A percentile compares a stretch with the other conserved stretches of the same genome.
These are phyloP conservation scores for Chunga burmeisteri DNA, from an alignment of 2,113 vertebrate species.

Conservation along the genomic window DNA sequence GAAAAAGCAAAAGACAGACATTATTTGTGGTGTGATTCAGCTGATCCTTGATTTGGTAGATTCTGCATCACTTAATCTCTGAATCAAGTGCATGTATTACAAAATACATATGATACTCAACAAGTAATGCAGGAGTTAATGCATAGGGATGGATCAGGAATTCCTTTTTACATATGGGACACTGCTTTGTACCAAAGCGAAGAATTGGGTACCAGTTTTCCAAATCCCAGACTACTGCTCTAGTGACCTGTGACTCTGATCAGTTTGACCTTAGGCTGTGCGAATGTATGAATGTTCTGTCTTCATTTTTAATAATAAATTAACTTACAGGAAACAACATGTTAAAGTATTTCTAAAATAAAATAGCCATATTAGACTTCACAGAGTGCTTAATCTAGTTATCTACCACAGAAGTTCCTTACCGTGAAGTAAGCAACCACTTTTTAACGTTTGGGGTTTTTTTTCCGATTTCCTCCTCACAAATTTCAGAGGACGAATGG, in stretches of 20 bases:
- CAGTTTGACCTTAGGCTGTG: background rate
- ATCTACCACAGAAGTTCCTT: background rate
- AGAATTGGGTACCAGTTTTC: background rate
- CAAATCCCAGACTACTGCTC: background rate
- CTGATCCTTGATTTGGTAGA: background rate
- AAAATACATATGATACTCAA: background rate
- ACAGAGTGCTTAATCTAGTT: slow-evolving; percentile 15
- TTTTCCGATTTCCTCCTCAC: background rate
- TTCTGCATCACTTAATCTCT: background rate
- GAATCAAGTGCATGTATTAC: background rate
- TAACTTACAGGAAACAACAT: background rate
- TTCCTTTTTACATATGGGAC: background rate
- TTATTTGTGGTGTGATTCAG: background rate
- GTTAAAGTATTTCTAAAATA: slow-evolving; percentile 18
- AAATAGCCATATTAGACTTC: background rate
- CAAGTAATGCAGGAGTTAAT: background rate
- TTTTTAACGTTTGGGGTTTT: background rate
- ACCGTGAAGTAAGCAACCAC: background rate
- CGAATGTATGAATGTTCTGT: background rate
- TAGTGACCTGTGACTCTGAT: background rate
- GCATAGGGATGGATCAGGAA: background rate
- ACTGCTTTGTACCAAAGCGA: background rate
- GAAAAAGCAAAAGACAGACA: background rate
- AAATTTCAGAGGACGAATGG: background rate
- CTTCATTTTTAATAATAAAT: slow-evolving; percentile 33